Evolutionary conservation across 1,140 invertebrate genomes (phyloP).

Genomic region (Augochlora pura): DNA sequence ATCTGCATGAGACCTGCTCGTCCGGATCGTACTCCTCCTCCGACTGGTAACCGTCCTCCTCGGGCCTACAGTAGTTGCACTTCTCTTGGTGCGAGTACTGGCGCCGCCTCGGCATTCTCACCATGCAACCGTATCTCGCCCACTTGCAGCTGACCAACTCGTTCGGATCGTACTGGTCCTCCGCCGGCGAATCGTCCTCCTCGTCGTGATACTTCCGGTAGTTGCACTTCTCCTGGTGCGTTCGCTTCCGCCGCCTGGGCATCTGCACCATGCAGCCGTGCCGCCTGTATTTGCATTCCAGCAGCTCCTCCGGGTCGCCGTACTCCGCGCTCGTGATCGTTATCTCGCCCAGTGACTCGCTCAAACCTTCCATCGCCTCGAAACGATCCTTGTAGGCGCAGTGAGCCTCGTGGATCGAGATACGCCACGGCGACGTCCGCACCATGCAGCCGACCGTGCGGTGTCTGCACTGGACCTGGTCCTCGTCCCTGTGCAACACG

Average conservation of each 20-base stretch:
- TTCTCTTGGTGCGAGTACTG: constrained; percentile 61
- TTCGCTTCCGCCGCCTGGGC: constrained; percentile 55
- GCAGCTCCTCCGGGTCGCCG: constrained; percentile 57
- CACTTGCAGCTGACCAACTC: constrained; percentile 59
- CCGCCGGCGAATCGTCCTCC: neutral
- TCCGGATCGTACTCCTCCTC: constrained; percentile 56
- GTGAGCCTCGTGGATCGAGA: constrained; percentile 64
- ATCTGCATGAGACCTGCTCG: constrained; percentile 57
- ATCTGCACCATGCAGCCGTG: constrained; percentile 71
- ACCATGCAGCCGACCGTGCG: constrained; percentile 67
- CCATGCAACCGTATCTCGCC: constrained; percentile 63
- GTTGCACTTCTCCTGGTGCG: constrained; percentile 72
- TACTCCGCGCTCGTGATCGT: constrained; percentile 25
- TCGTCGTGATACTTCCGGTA: constrained; percentile 47
- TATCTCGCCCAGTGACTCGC: constrained; percentile 17
- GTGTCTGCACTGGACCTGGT: constrained; percentile 64
- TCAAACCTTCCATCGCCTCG: constrained; percentile 35
- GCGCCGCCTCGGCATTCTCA: constrained; percentile 54
- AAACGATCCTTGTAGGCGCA: constrained; percentile 68
- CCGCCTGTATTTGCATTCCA: constrained; percentile 63
- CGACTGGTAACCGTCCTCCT: too few species aligned
- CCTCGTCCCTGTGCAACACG: constrained; percentile 43
- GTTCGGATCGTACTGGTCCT: constrained; percentile 55
- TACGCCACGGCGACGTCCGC: constrained; percentile 63
- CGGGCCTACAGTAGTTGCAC: constrained; percentile 64